Evolutionary conservation across 2,797 vertebrate genomes (phyloP), one percentile per base, ranked within the genome.

Genomic region (Graptemys geographica): DNA sequence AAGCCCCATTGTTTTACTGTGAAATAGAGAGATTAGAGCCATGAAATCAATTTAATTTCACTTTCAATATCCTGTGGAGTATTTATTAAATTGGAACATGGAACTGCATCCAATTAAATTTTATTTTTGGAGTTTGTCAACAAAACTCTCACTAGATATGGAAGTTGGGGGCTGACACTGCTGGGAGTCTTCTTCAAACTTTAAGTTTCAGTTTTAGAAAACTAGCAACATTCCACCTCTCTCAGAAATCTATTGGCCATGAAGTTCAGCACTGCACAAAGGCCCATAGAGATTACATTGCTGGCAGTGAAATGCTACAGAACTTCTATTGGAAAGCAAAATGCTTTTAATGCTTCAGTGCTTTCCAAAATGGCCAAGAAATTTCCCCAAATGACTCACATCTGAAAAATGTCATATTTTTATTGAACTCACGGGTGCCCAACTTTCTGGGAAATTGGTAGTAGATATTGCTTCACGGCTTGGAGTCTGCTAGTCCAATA

Each of bases 241-340:
- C 93, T 89, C 69, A 41, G 82, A 85, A 83, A 23, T 57, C 47
- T 90, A 16, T 49, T 41, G 11, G 53, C 44, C 41, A 15, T n/a
- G 6, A 11, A 93, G 47, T 84, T 83, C 89, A 92, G 84, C 90
- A 93, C 84, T 62, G 51, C 44, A 76, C 44, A 78, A 53, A 55
- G 72, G 59, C 59, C 93, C 25, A 12, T 44, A 6, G 76, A 94
- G 86, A 92, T 93, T 78, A 91, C 78, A 76, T 62, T 87, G 84
- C 51, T 76, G 74, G 79, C 13, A 57, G n/a, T 78, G 81, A 33
- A 83, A 86, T 19, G 56, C 76, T 84, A 86, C 59, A 92, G 80
- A 96, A 69, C 52, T 96, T 89, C 90, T 92, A 49, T 10, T 87
- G 88, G 52, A 94, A 96, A 94, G 19, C 27, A 90, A 97, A 96